Evolutionary conservation across 2,797 vertebrate species (phyloP).

Genomic region (Chrysocyon brachyurus): DNA sequence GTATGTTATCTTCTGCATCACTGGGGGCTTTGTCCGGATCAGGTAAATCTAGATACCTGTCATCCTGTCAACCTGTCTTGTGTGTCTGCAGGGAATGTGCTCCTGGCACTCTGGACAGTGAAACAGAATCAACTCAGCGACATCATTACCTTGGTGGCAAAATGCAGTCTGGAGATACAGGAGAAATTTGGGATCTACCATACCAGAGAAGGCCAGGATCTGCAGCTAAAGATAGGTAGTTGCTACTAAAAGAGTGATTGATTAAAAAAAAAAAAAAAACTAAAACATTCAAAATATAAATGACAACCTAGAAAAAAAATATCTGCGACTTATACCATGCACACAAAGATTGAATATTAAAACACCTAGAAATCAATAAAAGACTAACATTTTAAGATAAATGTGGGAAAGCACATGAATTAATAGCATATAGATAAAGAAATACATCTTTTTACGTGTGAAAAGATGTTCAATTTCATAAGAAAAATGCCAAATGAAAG

Average conservation of each 20-base stretch:
- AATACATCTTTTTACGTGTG: background rate
- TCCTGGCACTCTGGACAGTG: constrained; percentile 77
- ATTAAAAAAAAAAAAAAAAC: background rate
- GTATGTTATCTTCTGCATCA: background rate
- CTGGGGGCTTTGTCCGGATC: background rate
- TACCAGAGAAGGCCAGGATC: constrained; percentile 76
- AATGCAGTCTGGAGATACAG: constrained; percentile 81
- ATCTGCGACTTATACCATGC: background rate
- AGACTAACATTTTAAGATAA: constrained; percentile 22
- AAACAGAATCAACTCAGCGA: constrained; percentile 71
- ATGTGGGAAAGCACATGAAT: background rate
- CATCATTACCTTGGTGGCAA: constrained; percentile 78
- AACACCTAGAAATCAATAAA: background rate
- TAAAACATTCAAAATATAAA: constrained; percentile 17
- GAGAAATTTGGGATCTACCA: constrained; percentile 75
- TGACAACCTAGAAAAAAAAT: background rate
- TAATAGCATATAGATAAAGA: background rate
- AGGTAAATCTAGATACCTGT: background rate
- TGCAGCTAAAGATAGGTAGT: constrained; percentile 80
- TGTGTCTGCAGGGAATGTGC: constrained; percentile 68
- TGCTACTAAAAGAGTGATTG: background rate
- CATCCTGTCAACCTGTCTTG: background rate
- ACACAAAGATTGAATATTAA: background rate
- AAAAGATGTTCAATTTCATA: constrained; percentile 25
- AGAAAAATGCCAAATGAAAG: constrained; percentile 34